Evolutionary conservation across 2,888 invertebrate species (phyloP), one percentile per base, ranked within the genome.

Genomic region (Ornithoptera alexandrae): DNA sequence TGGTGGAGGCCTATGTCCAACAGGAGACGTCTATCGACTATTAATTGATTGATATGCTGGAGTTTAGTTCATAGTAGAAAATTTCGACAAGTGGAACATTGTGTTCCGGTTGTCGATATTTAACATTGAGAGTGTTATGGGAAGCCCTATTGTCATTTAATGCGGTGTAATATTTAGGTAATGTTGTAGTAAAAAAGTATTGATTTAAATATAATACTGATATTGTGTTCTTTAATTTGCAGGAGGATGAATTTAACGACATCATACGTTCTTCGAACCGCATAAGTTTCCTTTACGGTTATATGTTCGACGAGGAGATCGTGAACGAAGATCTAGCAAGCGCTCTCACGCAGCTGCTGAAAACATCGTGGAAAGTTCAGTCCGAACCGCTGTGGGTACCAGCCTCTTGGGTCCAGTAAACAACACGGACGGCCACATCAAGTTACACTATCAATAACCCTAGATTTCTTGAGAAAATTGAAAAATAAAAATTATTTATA

Each of bases 361-460:
- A 95, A 78, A 94, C 96, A 61, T 96, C 97, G 50, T 96, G 97
- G 90, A 94, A 96, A 77, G 95, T 98, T 42, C 98, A 99, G 89
- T 96, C 96, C 0, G 98, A 98, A 82, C 97, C 98, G 0, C 94
- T 97, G 20, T 99, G 99, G 99, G 98, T 98, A 57, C 99, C 99
- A 46, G 96, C 97, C 57, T 96, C 96, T 10, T 98, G 98, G 98
- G 97, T 97, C 77, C 97, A 97, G 93, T 97, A 95, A 89, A 65
- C 39, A 36, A 20, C 36, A 46, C 39, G 18, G 1, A 7, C 39
- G 10, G 39, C 39, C 10, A 50, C 50, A 50, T 50, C 18, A 22
- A 42, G 15, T 42, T 36, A 39, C 17, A 46, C 50, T 24, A 17
- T 22, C 7, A 39, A 39, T 39, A 39, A n/a, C 62, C 46, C 39